Evolutionary conservation across 2,888 invertebrate species (phyloP), one percentile per base, ranked within the genome.

Genomic region (Ceraclea dissimilis): DNA sequence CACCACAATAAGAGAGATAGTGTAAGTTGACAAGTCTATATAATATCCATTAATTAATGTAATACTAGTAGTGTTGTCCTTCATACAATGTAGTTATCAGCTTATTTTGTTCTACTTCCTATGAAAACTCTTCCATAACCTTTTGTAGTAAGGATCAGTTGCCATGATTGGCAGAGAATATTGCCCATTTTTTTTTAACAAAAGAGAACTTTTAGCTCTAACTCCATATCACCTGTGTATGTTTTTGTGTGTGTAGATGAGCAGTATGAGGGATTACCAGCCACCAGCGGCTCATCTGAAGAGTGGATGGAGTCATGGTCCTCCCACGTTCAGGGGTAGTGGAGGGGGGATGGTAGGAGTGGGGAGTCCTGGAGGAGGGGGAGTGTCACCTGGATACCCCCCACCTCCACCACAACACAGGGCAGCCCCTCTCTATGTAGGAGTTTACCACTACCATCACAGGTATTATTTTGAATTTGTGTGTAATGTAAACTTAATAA

Each of bases 1-100:
- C 76, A 74, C 48, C 63, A 63, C 73, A 72, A 70, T 60, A 77
- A 77, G 63, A 69, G 76, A 62, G 77, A 76, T 66, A 76, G 75
- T 60, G 77, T 76, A 62, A 73, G 76, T 73, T 22, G 18, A 26
- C 26, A n/a, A n/a, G n/a, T n/a, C n/a, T n/a, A n/a, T n/a, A n/a
- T n/a, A n/a, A n/a, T n/a, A n/a, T n/a, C n/a, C n/a, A n/a, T n/a
- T n/a, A n/a, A n/a, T n/a, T n/a, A n/a, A n/a, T n/a, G n/a, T 33
- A n/a, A 49, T 31, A n/a, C n/a, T 46, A n/a, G n/a, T n/a, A n/a
- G n/a, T n/a, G n/a, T n/a, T n/a, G n/a, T n/a, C n/a, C n/a, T n/a
- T n/a, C n/a, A n/a, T n/a, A n/a, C n/a, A n/a, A n/a, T n/a, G n/a
- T n/a, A n/a, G n/a, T n/a, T n/a, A n/a, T n/a, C n/a, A n/a, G n/a